Evolutionary conservation across 1,140 invertebrate species (phyloP).

Genomic region (Calliphora vicina): DNA sequence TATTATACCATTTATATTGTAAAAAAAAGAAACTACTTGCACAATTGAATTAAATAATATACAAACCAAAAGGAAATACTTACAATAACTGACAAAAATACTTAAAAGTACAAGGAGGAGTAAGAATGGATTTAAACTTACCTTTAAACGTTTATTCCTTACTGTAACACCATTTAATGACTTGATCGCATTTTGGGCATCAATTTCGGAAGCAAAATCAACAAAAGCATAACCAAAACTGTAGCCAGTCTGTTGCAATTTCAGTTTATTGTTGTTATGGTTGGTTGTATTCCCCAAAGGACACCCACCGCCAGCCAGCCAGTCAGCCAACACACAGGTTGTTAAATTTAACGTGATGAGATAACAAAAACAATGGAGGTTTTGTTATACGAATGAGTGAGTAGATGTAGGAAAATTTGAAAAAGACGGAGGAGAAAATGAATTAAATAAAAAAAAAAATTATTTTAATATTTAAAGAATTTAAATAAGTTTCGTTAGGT

Average conservation of each 20-base stretch:
- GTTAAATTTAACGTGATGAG: background rate
- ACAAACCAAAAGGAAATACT: background rate
- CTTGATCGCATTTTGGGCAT: slow-evolving; percentile 85
- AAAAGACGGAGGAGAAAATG: background rate
- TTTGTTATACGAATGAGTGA: background rate
- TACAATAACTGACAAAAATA: too few relatives aligned
- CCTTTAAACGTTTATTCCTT: slow-evolving; percentile 85
- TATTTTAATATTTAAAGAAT: too few relatives aligned
- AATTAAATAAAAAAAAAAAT: too few relatives aligned
- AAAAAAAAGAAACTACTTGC: background rate
- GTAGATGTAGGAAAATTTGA: background rate
- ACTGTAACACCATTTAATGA: slow-evolving; percentile 88
- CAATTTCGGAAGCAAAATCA: slow-evolving; percentile 85
- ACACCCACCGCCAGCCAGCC: background rate
- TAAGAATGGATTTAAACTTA: slow-evolving; percentile 49
- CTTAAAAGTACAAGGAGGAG: too few relatives aligned
- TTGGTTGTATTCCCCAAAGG: background rate
- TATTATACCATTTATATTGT: background rate
- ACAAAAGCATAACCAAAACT: slow-evolving; percentile 97
- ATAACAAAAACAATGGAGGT: background rate
- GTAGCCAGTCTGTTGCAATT: slow-evolving; percentile 80
- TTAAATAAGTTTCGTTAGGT: too few relatives aligned
- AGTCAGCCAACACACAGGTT: background rate
- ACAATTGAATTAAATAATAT: background rate
- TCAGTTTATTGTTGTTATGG: background rate